A percentile compares a stretch with the other conserved stretches of the same genome.
These are phyloP conservation scores for Lepas anatifera DNA, from an alignment of 2,888 invertebrate species.

Conservation along the genomic window DNA sequence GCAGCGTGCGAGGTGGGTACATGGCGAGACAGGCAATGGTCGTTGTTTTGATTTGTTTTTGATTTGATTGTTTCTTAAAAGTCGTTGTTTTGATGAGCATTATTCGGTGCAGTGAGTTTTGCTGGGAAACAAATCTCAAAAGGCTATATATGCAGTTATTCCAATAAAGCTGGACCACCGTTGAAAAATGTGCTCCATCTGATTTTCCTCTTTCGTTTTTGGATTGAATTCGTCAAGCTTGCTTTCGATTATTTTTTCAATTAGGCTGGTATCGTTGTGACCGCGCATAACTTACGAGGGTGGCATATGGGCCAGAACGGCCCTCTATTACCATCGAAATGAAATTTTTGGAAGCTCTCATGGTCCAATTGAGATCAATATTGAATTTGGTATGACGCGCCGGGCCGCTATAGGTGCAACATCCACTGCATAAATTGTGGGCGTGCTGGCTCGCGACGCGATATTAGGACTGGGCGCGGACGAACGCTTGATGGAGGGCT, in stretches of 20 bases:
- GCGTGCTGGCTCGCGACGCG: neutral
- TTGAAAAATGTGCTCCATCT: too few species aligned
- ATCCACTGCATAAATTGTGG: neutral
- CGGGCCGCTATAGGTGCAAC: neutral
- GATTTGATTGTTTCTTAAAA: too few species aligned
- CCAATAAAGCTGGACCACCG: too few species aligned
- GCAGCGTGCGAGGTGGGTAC: too few species aligned
- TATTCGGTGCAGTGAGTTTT: too few species aligned
- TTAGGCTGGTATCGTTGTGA: neutral
- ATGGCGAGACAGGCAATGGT: too few species aligned
- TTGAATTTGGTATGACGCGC: slow-evolving; percentile 5
- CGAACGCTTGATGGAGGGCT: neutral
- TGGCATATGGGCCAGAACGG: neutral
- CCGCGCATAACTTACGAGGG: neutral
- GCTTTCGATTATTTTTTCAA: neutral
- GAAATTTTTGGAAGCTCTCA: slow-evolving; percentile 4
- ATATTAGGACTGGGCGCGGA: neutral
- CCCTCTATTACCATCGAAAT: slow-evolving; percentile 5
- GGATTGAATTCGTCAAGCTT: too few species aligned
- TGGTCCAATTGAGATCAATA: slow-evolving; percentile 5
- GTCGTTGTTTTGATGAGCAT: too few species aligned
- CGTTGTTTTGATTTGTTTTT: too few species aligned
- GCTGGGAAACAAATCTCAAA: too few species aligned
- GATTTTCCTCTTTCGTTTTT: too few species aligned
- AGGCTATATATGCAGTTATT: too few species aligned